These are phyloP conservation scores for Chorisops tibialis DNA, from an alignment of 2,888 invertebrate genomes.

Conservation along the genomic window DNA sequence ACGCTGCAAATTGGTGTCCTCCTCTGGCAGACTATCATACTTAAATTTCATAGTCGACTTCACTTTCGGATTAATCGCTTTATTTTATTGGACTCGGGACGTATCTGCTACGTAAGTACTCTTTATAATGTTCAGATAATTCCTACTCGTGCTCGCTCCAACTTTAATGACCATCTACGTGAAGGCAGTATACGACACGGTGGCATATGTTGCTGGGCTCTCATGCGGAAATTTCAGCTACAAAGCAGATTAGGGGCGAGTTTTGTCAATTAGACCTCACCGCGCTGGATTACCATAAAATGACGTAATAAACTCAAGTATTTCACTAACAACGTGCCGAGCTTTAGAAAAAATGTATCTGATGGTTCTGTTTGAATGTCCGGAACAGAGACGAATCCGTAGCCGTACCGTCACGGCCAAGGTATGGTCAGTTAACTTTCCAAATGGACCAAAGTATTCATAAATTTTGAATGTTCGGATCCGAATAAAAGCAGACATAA, in stretches of 20 bases:
- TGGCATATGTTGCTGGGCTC: background rate
- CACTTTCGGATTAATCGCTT: background rate
- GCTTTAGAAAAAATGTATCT: too few species aligned
- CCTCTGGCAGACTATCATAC: background rate
- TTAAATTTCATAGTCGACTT: background rate
- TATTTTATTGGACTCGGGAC: background rate
- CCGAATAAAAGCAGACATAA: too few species aligned
- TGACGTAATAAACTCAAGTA: background rate
- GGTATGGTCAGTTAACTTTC: background rate
- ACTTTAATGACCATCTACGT: too few species aligned
- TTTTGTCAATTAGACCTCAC: conserved; percentile 9
- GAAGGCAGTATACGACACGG: too few species aligned
- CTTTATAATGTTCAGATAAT: background rate
- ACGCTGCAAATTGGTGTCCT: too few species aligned
- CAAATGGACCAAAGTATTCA: background rate
- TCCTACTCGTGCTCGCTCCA: too few species aligned
- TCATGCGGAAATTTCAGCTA: conserved; percentile 12
- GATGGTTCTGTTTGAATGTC: too few species aligned
- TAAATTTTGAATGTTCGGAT: background rate
- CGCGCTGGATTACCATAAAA: conserved; percentile 9
- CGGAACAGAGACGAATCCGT: too few species aligned
- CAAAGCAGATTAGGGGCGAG: conserved; percentile 6
- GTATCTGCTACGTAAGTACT: background rate
- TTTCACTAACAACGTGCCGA: too few species aligned
- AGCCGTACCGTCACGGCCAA: background rate